Percentiles rank a stretch among this genome's conserved stretches.
These are phyloP conservation scores for Typhlichthys eigenmanni DNA, from an alignment of 2,797 vertebrate species.

Conservation along the genomic window DNA sequence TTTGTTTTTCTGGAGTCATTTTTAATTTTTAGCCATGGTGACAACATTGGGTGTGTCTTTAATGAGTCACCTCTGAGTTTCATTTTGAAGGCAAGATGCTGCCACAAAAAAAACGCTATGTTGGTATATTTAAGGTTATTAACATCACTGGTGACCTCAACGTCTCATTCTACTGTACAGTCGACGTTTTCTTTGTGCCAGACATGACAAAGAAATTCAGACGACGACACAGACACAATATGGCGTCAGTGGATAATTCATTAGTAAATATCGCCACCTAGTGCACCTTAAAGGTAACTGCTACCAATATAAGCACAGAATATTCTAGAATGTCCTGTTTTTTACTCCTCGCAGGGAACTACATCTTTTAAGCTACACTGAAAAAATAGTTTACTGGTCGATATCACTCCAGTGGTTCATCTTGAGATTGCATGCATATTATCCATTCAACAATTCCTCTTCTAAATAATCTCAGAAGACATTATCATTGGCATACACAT, in stretches of 20 bases:
- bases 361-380: not conserved
- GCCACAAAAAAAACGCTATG: not conserved
- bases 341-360: not conserved
- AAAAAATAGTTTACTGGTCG: not conserved
- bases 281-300: conserved; percentile 41
- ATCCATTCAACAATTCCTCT: too few relatives aligned
- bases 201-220: conserved; percentile 55
- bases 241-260: conserved; percentile 30
- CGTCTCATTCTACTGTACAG: conserved; percentile 3
- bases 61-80: not conserved
- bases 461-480: too few relatives aligned
- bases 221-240: conserved; percentile 6
- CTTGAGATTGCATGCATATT: too few relatives aligned
- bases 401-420: too few relatives aligned
- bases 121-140: not conserved
- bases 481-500: too few relatives aligned
- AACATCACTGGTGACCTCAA: not conserved
- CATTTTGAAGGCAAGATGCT: not conserved
- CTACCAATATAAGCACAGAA: conserved; percentile 21
- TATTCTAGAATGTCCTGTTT: not conserved
- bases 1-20: too few relatives aligned
- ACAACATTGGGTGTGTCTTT: conserved; percentile 50
- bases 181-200: conserved; percentile 48
- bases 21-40: not conserved
- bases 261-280: conserved; percentile 65